A percentile compares a stretch with the other conserved stretches of the same genome.
Evolutionary conservation across 2,888 invertebrate genomes (phyloP).

Genomic region (Rotaria macrura): DNA sequence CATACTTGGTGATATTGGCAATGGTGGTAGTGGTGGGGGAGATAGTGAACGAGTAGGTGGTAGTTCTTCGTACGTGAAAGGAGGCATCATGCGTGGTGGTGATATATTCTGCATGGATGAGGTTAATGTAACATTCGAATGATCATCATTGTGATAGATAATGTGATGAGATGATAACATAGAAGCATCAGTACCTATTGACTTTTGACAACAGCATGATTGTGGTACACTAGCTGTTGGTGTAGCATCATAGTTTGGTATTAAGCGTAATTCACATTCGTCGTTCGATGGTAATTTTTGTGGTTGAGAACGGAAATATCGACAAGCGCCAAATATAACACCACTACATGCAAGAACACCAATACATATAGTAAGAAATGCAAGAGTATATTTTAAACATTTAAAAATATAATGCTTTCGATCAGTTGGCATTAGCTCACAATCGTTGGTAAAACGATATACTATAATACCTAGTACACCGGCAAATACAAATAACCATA

Average conservation of each 20-base stretch:
- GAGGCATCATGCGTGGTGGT: background rate
- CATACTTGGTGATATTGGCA: background rate
- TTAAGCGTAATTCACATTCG: background rate
- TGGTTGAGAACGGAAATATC: slow-evolving; percentile 2
- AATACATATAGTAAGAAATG: background rate
- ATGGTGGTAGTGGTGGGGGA: background rate
- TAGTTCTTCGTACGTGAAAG: slow-evolving; percentile 4
- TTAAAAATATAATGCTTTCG: background rate
- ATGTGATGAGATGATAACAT: background rate
- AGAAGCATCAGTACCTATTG: background rate
- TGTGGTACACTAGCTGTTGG: background rate
- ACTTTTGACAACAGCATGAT: background rate
- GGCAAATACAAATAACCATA: background rate
- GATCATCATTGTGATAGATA: background rate
- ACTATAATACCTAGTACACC: background rate
- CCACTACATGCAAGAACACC: background rate
- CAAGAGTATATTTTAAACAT: background rate
- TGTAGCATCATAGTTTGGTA: background rate
- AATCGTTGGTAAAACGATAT: background rate
- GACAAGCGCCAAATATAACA: background rate
- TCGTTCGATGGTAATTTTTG: background rate
- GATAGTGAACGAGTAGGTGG: background rate
- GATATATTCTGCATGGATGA: background rate
- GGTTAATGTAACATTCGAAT: background rate
- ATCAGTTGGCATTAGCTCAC: background rate